Conservation (phyloP, 2,888 invertebrate species). For the Tachina grossa region DNA sequence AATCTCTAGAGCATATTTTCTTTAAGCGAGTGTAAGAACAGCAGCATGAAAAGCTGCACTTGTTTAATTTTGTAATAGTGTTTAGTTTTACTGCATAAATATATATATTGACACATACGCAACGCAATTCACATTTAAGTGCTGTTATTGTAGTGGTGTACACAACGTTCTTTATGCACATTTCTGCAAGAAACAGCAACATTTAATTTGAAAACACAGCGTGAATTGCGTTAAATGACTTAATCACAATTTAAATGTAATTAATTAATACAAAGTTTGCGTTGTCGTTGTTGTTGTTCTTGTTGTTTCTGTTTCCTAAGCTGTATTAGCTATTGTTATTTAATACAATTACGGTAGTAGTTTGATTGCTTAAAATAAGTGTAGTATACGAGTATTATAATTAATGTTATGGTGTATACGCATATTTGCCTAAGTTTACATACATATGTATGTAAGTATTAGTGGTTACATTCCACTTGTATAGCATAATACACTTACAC, state of each 20-base stretch:
- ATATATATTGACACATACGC: not conserved
- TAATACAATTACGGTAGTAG: constrained; percentile 6
- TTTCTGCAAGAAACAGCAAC: constrained; percentile 21
- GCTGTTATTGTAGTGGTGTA: not conserved
- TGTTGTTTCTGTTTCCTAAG: not conserved
- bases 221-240: constrained; percentile 76
- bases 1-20: not conserved
- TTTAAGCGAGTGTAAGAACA: not conserved
- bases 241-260: constrained; percentile 81
- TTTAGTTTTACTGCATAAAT: not conserved
- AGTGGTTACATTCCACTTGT: not conserved
- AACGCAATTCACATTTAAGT: not conserved
- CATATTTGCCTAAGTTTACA: not conserved
- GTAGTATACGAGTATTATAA: constrained; percentile 18
- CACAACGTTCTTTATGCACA: not conserved
- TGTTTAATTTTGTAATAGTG: constrained; percentile 2
- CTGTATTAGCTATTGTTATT: constrained; percentile 14
- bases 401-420: constrained; percentile 6
- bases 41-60: not conserved
- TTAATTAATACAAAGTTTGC: constrained; percentile 73
- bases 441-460: not conserved
- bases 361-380: constrained; percentile 44
- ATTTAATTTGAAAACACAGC: constrained; percentile 69
- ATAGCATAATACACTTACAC: not conserved
- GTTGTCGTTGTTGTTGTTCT: constrained; percentile 34